phyloP scores from a whole-genome alignment of 1,140 invertebrate species.

The Lordiphosa stackelbergi region DNA sequence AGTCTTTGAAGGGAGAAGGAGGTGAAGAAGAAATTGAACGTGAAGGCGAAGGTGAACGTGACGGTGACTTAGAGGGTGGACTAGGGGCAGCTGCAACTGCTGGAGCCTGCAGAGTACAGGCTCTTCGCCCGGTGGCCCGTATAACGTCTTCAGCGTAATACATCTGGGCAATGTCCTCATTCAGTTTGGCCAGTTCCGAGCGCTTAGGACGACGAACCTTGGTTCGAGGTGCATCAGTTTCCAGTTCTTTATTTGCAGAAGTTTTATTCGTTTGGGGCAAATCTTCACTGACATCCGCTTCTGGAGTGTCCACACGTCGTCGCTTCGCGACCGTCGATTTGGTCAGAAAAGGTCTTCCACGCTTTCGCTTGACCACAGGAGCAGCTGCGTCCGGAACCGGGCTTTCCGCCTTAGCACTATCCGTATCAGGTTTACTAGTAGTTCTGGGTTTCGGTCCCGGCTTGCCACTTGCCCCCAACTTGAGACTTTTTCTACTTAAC shows the following conservation, averaged over 20 bases:
- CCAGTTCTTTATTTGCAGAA: background rate
- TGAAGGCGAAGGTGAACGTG: constrained; percentile 1
- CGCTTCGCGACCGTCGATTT: constrained; percentile 8
- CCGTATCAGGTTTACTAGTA: background rate
- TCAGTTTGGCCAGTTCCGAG: constrained; percentile 80
- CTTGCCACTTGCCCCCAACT: constrained; percentile 4
- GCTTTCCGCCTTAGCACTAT: background rate
- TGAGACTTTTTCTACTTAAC: constrained; percentile 31
- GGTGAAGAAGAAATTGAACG: background rate
- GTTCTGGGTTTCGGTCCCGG: background rate
- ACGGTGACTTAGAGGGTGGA: background rate
- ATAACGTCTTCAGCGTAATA: constrained; percentile 80
- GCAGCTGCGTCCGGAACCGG: background rate
- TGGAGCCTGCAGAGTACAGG: constrained; percentile 60
- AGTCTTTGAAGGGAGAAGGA: background rate
- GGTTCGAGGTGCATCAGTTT: background rate
- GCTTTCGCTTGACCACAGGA: constrained; percentile 8
- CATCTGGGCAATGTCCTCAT: constrained; percentile 80
- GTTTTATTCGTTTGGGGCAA: background rate
- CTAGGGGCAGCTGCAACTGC: background rate
- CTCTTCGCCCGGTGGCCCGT: constrained; percentile 77
- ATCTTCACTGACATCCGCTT: background rate
- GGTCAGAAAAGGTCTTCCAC: background rate
- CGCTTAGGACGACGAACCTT: constrained; percentile 24
- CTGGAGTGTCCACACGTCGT: background rate